Evolutionary conservation across 2,888 invertebrate genomes (phyloP).

Genomic region (Shargacucullia verbasci): DNA sequence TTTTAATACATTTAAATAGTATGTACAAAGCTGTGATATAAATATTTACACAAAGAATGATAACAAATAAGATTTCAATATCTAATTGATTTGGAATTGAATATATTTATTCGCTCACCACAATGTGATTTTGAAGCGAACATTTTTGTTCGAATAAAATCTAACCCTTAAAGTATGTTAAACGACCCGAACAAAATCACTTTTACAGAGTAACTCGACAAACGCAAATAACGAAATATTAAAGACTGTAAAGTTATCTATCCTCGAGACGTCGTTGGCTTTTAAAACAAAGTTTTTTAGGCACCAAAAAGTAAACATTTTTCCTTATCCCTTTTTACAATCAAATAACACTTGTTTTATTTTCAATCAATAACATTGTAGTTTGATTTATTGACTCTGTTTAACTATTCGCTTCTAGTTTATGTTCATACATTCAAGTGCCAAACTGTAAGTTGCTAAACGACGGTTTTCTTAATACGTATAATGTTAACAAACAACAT

Average conservation of each 20-base stretch:
- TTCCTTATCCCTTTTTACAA: conserved; percentile 20
- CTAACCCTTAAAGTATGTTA: conserved; percentile 34
- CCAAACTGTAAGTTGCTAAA: conserved; percentile 66
- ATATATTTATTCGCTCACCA: conserved; percentile 7
- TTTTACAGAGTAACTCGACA: conserved; percentile 45
- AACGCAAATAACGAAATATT: conserved; percentile 49
- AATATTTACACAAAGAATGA: conserved; percentile 43
- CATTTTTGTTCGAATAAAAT: conserved; percentile 33
- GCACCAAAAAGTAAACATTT: conserved; percentile 32
- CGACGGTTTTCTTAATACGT: conserved; percentile 64
- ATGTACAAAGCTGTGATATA: conserved; percentile 46
- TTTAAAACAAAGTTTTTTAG: conserved; percentile 38
- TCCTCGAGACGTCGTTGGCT: conserved; percentile 23
- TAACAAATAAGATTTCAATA: conserved; percentile 3
- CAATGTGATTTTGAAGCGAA: conserved; percentile 8
- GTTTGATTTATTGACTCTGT: conserved; percentile 37
- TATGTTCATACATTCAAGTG: conserved; percentile 67
- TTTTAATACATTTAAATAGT: conserved; percentile 31
- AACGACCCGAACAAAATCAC: conserved; percentile 49
- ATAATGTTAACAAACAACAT: conserved; percentile 69
- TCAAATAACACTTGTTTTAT: conserved; percentile 28
- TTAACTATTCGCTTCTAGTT: conserved; percentile 9
- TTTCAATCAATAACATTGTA: conserved; percentile 27
- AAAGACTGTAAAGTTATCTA: conserved; percentile 46
- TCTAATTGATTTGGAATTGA: conserved; percentile 16